Evolutionary conservation across 2,888 invertebrate genomes (phyloP).

Genomic region (Ochlodes sylvanus): DNA sequence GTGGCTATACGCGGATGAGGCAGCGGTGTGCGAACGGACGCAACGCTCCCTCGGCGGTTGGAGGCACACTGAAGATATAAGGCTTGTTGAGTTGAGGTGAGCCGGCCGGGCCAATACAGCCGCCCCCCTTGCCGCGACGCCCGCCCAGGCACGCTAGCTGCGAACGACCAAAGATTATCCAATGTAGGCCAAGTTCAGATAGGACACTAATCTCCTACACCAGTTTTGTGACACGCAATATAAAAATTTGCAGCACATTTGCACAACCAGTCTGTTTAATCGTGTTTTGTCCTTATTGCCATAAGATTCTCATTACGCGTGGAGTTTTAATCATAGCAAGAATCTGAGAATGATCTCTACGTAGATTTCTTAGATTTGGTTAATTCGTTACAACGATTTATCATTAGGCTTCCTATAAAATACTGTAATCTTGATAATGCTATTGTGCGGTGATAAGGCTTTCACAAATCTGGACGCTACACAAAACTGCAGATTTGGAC

Average conservation of each 20-base stretch:
- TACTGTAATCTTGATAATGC: too few species aligned
- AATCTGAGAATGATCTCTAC: too few species aligned
- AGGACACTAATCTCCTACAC: slow-evolving; percentile 26
- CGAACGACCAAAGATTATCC: slow-evolving; percentile 47
- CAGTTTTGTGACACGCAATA: slow-evolving; percentile 26
- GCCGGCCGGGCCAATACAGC: slow-evolving; percentile 65
- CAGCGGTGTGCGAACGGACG: slow-evolving; percentile 49
- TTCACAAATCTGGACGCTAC: too few species aligned
- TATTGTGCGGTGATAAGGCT: too few species aligned
- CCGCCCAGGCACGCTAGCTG: slow-evolving; percentile 71
- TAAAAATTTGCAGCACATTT: slow-evolving; percentile 29
- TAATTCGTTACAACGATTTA: too few species aligned
- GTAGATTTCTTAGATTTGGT: too few species aligned
- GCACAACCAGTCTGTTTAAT: slow-evolving; percentile 3
- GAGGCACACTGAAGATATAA: slow-evolving; percentile 62
- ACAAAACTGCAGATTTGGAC: too few species aligned
- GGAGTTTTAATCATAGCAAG: too few species aligned
- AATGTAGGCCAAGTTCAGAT: slow-evolving; percentile 40
- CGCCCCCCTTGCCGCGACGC: slow-evolving; percentile 56
- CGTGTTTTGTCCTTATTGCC: slow-evolving; percentile 13
- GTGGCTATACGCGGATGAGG: slow-evolving; percentile 63
- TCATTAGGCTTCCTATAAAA: too few species aligned
- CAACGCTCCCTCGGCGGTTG: slow-evolving; percentile 53
- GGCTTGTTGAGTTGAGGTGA: slow-evolving; percentile 58
- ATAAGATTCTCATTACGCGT: slow-evolving; percentile 1